phyloP scores from a whole-genome alignment of 2,888 invertebrate genomes.

The Cephus nigrinus region DNA sequence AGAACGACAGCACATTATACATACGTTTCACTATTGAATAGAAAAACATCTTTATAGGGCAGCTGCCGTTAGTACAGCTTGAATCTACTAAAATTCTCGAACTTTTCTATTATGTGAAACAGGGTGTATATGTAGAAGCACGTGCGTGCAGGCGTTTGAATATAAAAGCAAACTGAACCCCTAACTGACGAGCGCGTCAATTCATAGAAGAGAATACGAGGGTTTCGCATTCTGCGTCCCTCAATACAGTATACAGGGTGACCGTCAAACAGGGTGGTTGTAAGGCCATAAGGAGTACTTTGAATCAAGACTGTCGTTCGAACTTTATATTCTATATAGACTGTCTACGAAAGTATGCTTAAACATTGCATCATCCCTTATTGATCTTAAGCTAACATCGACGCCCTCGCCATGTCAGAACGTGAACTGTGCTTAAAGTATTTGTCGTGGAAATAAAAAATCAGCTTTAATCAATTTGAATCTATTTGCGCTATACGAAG shows the following conservation, averaged over 20 bases:
- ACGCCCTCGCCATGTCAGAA: conserved; percentile 8
- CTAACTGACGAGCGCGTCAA: not conserved
- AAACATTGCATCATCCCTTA: conserved; percentile 43
- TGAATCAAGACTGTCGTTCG: not conserved
- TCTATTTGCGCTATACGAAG: conserved; percentile 23
- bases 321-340: not conserved
- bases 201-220: not conserved
- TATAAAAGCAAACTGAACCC: not conserved
- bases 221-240: not conserved
- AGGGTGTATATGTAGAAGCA: not conserved
- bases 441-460: conserved; percentile 16
- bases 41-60: not conserved
- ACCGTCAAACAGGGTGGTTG: not conserved
- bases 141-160: not conserved
- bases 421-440: conserved; percentile 23
- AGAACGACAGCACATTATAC: not conserved
- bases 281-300: not conserved
- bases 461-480: conserved; percentile 25
- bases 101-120: not conserved
- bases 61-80: not conserved
- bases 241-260: not conserved
- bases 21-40: not conserved
- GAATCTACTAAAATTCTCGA: not conserved
- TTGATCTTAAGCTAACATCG: conserved; percentile 32
- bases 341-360: conserved; percentile 27